Conservation (phyloP, 2,113 vertebrate genomes). For the Brachyhypopomus gauderio region DNA sequence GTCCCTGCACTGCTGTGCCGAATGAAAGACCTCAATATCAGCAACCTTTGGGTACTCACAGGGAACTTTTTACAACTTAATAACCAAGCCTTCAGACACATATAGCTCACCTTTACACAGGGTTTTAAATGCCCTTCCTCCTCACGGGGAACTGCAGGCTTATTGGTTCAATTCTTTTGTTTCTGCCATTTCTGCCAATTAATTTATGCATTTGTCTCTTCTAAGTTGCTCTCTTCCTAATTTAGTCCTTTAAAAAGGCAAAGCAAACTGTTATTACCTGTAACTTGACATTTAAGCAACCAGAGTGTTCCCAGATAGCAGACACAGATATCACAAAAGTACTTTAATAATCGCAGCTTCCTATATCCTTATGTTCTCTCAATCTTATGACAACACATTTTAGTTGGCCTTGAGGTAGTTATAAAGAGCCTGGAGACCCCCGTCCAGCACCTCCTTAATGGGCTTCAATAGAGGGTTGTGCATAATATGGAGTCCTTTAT, state of each 20-base stretch:
- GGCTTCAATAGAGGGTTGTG: slow-evolving; percentile 89
- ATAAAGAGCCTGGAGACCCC: slow-evolving; percentile 80
- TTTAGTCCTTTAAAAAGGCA: not conserved
- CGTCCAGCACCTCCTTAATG: slow-evolving; percentile 82
- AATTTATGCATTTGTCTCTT: too few relatives aligned
- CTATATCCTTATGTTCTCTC: not conserved
- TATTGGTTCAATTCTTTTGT: slow-evolving; percentile 1
- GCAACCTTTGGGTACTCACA: slow-evolving; percentile 43
- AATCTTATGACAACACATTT: not conserved
- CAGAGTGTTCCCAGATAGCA: not conserved
- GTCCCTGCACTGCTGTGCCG: slow-evolving; percentile 34
- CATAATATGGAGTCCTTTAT: slow-evolving; percentile 90
- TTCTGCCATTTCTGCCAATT: not conserved
- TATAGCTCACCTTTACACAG: not conserved
- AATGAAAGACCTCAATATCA: slow-evolving; percentile 43
- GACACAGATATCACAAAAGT: not conserved
- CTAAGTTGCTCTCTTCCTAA: too few relatives aligned
- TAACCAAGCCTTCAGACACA: slow-evolving; percentile 24
- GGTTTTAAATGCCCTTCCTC: not conserved
- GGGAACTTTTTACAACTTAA: slow-evolving; percentile 39
- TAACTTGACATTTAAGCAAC: not conserved
- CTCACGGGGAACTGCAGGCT: not conserved
- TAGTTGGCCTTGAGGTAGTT: slow-evolving; percentile 81
- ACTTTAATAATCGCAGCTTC: not conserved
- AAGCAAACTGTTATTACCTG: not conserved